Evolutionary conservation across 2,888 invertebrate species (phyloP).

Genomic region (Phengaris arion): DNA sequence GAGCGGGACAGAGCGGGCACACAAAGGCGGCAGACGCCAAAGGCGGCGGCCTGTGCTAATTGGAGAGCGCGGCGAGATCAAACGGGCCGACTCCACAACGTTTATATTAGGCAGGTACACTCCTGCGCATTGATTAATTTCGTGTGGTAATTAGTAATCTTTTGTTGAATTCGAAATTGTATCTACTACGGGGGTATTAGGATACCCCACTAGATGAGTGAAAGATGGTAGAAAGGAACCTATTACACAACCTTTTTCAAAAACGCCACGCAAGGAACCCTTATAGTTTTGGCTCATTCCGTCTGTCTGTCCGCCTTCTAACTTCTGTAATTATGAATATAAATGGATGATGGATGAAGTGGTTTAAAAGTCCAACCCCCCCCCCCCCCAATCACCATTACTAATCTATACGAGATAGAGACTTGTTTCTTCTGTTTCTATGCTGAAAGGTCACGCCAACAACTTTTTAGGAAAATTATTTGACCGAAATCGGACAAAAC

Average conservation of each 20-base stretch:
- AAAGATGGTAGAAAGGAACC: neutral
- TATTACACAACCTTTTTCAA: neutral
- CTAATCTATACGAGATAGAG: no score
- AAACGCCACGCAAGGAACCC: no score
- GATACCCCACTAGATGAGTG: neutral
- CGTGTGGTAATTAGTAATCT: slow-evolving; percentile 71
- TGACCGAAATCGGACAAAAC: no score
- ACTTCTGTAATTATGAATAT: no score
- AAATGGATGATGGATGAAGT: no score
- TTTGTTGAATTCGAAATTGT: slow-evolving; percentile 54
- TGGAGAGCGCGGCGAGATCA: slow-evolving; percentile 73
- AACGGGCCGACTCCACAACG: slow-evolving; percentile 70
- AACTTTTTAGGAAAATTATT: no score
- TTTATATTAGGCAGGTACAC: slow-evolving; percentile 74
- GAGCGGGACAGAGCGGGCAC: slow-evolving; percentile 45
- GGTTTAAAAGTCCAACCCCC: no score
- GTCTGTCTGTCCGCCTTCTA: no score
- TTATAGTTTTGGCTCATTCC: no score
- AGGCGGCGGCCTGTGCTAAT: slow-evolving; percentile 77
- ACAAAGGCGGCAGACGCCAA: slow-evolving; percentile 73
- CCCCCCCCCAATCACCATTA: no score
- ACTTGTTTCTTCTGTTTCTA: no score
- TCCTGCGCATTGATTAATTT: slow-evolving; percentile 70
- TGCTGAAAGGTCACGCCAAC: no score
- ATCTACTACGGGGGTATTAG: neutral